Evolutionary conservation across 2,888 invertebrate genomes (phyloP).

Genomic region (Drosophila mimetica): DNA sequence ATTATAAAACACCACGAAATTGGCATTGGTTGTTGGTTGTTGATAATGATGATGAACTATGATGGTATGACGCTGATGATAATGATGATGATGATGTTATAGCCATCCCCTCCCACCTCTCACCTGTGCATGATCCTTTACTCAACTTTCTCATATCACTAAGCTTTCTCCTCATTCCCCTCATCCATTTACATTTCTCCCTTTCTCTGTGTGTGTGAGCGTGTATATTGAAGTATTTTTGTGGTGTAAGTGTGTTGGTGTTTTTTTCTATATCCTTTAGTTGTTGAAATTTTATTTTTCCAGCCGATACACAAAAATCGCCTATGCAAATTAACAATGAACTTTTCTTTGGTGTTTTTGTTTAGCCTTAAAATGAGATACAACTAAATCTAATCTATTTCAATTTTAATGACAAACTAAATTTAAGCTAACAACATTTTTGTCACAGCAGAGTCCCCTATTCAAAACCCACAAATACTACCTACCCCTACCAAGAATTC

Average conservation of each 20-base stretch:
- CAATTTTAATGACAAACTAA: slow-evolving; percentile 43
- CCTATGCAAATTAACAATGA: slow-evolving; percentile 7
- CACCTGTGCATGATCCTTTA: slow-evolving; percentile 19
- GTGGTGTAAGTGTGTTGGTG: slow-evolving; percentile 30
- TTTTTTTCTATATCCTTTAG: slow-evolving; percentile 14
- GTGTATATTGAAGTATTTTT: slow-evolving; percentile 1
- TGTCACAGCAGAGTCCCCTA: slow-evolving; percentile 55
- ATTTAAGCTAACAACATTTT: slow-evolving; percentile 70
- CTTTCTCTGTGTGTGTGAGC: neutral
- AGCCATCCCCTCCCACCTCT: slow-evolving; percentile 22
- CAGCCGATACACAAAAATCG: slow-evolving; percentile 10
- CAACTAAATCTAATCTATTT: slow-evolving; percentile 24
- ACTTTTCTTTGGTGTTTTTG: slow-evolving; percentile 39
- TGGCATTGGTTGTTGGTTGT: slow-evolving; percentile 59
- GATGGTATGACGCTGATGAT: slow-evolving; percentile 22
- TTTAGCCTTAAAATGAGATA: slow-evolving; percentile 17
- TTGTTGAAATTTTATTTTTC: slow-evolving; percentile 20
- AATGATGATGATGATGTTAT: slow-evolving; percentile 19
- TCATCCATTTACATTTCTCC: slow-evolving; percentile 10
- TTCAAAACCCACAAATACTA: slow-evolving; percentile 2
- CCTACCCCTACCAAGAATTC: neutral
- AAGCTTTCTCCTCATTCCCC: slow-evolving; percentile 8
- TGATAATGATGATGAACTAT: slow-evolving; percentile 29
- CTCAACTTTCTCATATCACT: slow-evolving; percentile 15
- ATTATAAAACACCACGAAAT: slow-evolving; percentile 60